These are phyloP conservation scores for Bucco capensis DNA, from an alignment of 2,113 vertebrate genomes.

Conservation along the genomic window DNA sequence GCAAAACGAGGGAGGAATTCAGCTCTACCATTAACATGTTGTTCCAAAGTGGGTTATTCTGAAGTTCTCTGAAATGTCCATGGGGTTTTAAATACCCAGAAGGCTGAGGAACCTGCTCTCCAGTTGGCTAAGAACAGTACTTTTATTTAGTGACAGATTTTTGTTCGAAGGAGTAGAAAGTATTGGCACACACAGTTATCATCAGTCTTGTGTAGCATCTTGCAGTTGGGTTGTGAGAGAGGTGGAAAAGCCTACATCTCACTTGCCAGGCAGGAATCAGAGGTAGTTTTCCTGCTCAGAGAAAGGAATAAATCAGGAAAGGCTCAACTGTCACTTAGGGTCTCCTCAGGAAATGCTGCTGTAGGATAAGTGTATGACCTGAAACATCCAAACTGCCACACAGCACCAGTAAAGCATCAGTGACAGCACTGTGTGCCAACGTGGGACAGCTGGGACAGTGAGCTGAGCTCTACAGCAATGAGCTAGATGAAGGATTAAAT, in stretches of 20 bases:
- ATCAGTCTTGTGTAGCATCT: neutral
- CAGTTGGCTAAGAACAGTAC: neutral
- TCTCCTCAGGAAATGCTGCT: neutral
- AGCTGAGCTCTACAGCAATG: neutral
- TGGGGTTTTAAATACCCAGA: neutral
- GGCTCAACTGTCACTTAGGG: neutral
- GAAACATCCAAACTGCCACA: neutral
- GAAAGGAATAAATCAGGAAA: neutral
- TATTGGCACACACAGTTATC: neutral
- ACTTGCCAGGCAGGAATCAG: neutral
- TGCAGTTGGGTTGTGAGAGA: neutral
- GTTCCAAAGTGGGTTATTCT: neutral
- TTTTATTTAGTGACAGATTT: neutral
- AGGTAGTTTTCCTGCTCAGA: neutral
- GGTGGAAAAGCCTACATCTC: fast-evolving
- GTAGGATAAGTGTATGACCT: neutral
- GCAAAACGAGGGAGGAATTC: neutral
- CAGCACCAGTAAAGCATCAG: neutral
- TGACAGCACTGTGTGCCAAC: neutral
- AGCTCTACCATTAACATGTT: neutral
- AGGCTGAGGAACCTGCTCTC: neutral
- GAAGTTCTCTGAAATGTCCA: neutral
- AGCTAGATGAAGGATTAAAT: neutral
- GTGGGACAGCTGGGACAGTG: neutral
- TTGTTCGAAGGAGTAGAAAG: neutral